phyloP scores from a whole-genome alignment of 2,113 vertebrate genomes.

The Ictidomys tridecemlineatus region DNA sequence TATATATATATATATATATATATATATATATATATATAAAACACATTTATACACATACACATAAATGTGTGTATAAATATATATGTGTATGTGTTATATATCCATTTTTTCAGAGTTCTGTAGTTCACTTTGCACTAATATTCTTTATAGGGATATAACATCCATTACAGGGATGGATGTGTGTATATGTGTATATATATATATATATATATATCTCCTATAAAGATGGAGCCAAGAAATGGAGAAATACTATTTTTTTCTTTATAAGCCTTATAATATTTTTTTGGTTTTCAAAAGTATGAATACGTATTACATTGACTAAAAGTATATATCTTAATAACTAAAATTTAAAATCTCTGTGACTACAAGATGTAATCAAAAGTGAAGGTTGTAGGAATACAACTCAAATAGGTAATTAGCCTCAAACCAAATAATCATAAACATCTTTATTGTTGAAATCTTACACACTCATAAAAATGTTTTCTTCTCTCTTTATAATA shows the following conservation, averaged over 20 bases:
- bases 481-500: conserved; percentile 18
- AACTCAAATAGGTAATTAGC: neutral
- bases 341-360: conserved; percentile 37
- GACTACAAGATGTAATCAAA: neutral
- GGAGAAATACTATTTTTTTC: neutral
- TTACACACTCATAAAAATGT: neutral
- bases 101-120: no score
- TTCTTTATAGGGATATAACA: no score
- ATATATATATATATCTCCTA: neutral
- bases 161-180: no score
- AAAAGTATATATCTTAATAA: neutral
- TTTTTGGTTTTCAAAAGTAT: conserved; percentile 49
- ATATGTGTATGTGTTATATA: neutral
- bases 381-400: neutral
- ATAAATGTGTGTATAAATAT: neutral
- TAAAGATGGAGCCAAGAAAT: neutral
- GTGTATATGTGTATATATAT: no score
- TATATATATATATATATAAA: neutral
- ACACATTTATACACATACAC: no score
- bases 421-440: conserved; percentile 7
- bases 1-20: neutral
- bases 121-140: no score
- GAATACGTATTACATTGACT: neutral
- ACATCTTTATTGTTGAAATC: neutral
- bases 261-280: neutral